A percentile compares a stretch with the other conserved stretches of the same genome.
phyloP scores from a whole-genome alignment of 2,888 invertebrate genomes.

The Orgyia antiqua region DNA sequence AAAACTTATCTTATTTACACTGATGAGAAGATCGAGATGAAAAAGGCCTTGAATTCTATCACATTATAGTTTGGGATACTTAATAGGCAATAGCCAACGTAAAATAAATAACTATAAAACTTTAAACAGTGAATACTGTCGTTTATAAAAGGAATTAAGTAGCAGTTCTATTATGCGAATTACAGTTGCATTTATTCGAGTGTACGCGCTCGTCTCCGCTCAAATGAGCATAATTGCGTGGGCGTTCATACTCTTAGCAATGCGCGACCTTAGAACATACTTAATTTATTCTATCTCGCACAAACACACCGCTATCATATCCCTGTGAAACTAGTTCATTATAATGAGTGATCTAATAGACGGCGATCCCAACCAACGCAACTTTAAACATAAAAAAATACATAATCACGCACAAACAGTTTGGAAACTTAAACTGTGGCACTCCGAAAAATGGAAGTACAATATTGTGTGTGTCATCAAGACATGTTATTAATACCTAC shows the following conservation, averaged over 20 bases:
- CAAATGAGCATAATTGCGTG: slow-evolving; percentile 69
- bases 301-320: slow-evolving; percentile 52
- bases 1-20: slow-evolving; percentile 70
- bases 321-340: slow-evolving; percentile 40
- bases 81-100: slow-evolving; percentile 68
- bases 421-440: slow-evolving; percentile 61
- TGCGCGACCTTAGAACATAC: slow-evolving; percentile 57
- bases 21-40: slow-evolving; percentile 55
- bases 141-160: slow-evolving; percentile 57
- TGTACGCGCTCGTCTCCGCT: slow-evolving; percentile 63
- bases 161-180: slow-evolving; percentile 59
- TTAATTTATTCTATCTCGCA: slow-evolving; percentile 64
- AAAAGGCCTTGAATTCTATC: slow-evolving; percentile 67
- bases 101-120: slow-evolving; percentile 50
- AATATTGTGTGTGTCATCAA: slow-evolving; percentile 55
- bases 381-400: slow-evolving; percentile 36
- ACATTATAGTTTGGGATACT: slow-evolving; percentile 61
- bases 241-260: slow-evolving; percentile 57
- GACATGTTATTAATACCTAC: slow-evolving; percentile 64
- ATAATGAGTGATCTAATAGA: slow-evolving; percentile 29
- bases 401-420: slow-evolving; percentile 60
- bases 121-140: slow-evolving; percentile 45
- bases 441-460: slow-evolving; percentile 61
- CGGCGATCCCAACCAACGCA: too few species aligned
- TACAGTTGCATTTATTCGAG: slow-evolving; percentile 64